These are phyloP conservation scores for Argyra leucocephala DNA, from an alignment of 2,888 invertebrate genomes.

Conservation along the genomic window DNA sequence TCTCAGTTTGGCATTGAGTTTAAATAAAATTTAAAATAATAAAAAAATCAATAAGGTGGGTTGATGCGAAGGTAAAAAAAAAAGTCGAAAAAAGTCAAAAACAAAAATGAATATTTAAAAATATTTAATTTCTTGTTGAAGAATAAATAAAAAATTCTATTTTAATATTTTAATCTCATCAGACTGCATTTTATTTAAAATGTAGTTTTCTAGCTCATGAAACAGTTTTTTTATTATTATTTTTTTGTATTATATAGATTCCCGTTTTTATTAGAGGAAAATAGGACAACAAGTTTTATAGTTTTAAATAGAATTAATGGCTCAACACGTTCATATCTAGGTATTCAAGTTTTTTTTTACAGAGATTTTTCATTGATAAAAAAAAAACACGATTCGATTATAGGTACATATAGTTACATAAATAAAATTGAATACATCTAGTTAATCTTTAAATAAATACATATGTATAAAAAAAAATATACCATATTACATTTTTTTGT, in stretches of 20 bases:
- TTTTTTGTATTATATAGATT: neutral
- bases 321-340: constrained; percentile 1
- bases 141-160: neutral
- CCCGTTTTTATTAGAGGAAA: neutral
- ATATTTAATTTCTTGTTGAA: neutral
- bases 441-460: no score
- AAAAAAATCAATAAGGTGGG: neutral
- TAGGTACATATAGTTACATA: neutral
- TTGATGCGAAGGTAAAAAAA: neutral
- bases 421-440: no score
- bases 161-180: neutral
- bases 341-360: neutral
- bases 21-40: neutral
- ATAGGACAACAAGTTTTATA: neutral
- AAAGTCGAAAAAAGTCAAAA: neutral
- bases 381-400: neutral
- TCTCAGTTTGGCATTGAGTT: neutral
- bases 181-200: neutral
- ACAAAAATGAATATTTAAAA: neutral
- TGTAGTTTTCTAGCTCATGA: neutral
- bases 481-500: no score
- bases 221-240: neutral
- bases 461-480: no score
- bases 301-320: neutral
- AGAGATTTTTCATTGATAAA: neutral